These are phyloP conservation scores for Anthoscopus minutus DNA, from an alignment of 2,113 vertebrate species.

Conservation along the genomic window DNA sequence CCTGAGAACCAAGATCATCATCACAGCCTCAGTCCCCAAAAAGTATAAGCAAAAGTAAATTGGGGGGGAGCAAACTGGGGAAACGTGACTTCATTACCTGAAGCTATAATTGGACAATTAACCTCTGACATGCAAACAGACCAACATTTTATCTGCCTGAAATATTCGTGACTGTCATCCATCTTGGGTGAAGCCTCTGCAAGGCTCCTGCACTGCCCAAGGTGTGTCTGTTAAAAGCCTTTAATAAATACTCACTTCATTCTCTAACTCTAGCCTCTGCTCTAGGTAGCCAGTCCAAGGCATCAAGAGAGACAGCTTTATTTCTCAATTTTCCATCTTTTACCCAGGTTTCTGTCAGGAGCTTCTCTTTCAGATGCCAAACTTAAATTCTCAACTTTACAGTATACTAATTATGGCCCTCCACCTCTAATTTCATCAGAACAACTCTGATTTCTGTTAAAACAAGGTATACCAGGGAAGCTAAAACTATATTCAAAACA, in stretches of 20 bases:
- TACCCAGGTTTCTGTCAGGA: not conserved
- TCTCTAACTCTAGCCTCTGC: not conserved
- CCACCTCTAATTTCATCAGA: not conserved
- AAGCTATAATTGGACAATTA: not conserved
- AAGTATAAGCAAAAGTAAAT: not conserved
- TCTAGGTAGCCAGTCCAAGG: not conserved
- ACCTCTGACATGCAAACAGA: not conserved
- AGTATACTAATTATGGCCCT: fast-evolving
- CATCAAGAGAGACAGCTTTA: not conserved
- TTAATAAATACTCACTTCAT: not conserved
- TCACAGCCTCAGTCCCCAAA: not conserved
- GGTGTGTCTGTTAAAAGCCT: not conserved
- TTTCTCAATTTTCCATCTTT: not conserved
- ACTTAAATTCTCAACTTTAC: not conserved
- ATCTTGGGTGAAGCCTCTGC: not conserved
- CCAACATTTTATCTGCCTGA: not conserved
- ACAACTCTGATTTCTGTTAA: not conserved
- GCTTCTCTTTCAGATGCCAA: not conserved
- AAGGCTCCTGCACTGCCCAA: not conserved
- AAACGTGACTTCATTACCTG: not conserved
- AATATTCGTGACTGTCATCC: not conserved
- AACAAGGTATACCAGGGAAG: not conserved
- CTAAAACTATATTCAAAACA: not conserved
- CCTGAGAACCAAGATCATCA: not conserved
- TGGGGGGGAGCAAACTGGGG: not conserved